These are phyloP conservation scores for Heliconius cydno DNA, from an alignment of 2,888 invertebrate genomes.

Conservation along the genomic window DNA sequence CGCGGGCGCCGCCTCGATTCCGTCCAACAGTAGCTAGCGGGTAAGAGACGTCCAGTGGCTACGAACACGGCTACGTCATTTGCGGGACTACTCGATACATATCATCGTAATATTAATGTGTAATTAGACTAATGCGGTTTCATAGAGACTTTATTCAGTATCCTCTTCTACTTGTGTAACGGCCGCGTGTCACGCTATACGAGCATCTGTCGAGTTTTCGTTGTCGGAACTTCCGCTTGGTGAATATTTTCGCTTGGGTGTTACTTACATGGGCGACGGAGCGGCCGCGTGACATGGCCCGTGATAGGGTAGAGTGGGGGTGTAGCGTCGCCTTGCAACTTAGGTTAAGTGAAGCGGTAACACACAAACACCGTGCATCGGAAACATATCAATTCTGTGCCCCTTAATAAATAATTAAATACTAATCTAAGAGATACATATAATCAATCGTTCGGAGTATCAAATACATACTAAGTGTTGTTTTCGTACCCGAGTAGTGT, in stretches of 20 bases:
- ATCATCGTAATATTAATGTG: constrained; percentile 87
- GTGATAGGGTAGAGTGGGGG: constrained; percentile 80
- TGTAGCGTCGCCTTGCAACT: constrained; percentile 81
- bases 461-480: constrained; percentile 81
- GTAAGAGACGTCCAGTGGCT: constrained; percentile 84
- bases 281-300: constrained; percentile 78
- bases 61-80: constrained; percentile 83
- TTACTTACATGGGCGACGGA: constrained; percentile 20
- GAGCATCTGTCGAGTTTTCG: constrained; percentile 54
- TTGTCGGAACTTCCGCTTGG: constrained; percentile 67
- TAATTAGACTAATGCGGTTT: constrained; percentile 82
- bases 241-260: constrained; percentile 50
- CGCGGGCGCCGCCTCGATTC: constrained; percentile 81
- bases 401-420: constrained; percentile 86
- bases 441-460: constrained; percentile 80
- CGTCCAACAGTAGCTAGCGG: constrained; percentile 84
- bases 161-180: constrained; percentile 78
- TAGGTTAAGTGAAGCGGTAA: constrained; percentile 83
- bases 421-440: constrained; percentile 82
- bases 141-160: constrained; percentile 84
- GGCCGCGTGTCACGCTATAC: constrained; percentile 79
- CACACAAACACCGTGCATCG: constrained; percentile 88
- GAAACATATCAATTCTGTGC: constrained; percentile 92
- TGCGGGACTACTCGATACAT: constrained; percentile 89
- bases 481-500: constrained; percentile 78